Evolutionary conservation across 2,113 vertebrate species (phyloP), one percentile per base, ranked within the genome.

Genomic region (Turdus rufiventris): DNA sequence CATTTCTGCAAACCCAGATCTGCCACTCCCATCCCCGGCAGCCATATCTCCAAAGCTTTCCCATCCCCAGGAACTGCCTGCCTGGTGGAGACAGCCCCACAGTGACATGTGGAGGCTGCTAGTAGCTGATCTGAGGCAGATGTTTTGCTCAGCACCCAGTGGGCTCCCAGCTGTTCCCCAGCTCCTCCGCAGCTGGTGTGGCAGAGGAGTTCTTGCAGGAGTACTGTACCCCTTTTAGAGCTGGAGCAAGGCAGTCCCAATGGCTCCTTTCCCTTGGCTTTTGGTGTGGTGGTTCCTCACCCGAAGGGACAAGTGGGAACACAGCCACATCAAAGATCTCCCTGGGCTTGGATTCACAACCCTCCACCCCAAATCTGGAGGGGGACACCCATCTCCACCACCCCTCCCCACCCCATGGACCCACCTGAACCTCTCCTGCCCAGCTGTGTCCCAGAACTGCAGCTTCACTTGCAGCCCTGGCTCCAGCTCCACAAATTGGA

Each of bases 391-490:
- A 3, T 3, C n/a, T 53, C 54, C n/a, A 14, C 5, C 38, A 19
- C 7, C 3, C 31, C 14, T 79, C 38, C 8, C 3, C 36, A 20
- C 12, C 2, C 23, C 9, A 2, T 0, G 4, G 28, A 88, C 97
- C 94, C 89, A 99, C 99, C 98, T 98, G 98, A 99, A 98, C 80
- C 98, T 95, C 91, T 99, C 98, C 94, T 99, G 98, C 14, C 98
- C 99, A 0, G 98, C 98, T 2, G 98, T 99, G 94, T 99, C 98
- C 98, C 99, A 99, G 96, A 99, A 98, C 96, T 99, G 98, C 89
- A 99, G 96, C 96, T 99, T 99, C 87, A 99, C 94, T 28, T 85
- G 87, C 36, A 98, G 95, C 6, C 98, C 98, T 0, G 97, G 98
- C 82, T 98, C 98, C 89, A 98, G 97, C 94, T 99, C 98, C 96